Conservation (phyloP, 2,888 invertebrate species). For the Polymixis lichenea region DNA sequence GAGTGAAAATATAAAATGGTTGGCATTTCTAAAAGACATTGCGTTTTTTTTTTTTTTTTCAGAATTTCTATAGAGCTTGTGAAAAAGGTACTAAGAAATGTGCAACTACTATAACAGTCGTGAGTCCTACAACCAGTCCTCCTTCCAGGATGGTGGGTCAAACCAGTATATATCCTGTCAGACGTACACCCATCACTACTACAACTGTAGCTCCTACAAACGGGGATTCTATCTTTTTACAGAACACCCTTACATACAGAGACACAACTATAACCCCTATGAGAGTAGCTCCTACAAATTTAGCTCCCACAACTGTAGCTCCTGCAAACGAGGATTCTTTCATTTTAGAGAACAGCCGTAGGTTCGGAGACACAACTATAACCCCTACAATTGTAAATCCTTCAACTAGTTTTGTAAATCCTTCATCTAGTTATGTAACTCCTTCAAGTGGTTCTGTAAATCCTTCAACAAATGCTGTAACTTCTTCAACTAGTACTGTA, state of each 20-base stretch:
- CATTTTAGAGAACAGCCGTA: too few relatives aligned
- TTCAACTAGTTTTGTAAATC: too few relatives aligned
- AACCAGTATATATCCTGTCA: slow-evolving; percentile 27
- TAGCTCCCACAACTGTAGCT: not conserved
- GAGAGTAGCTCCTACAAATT: not conserved
- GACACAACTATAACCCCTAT: not conserved
- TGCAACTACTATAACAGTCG: not conserved
- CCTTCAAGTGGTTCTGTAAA: not conserved
- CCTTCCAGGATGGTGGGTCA: slow-evolving; percentile 6
- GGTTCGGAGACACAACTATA: not conserved
- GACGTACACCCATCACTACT: not conserved
- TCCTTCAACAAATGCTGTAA: not conserved
- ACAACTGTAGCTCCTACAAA: too few relatives aligned
- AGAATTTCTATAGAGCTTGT: slow-evolving; percentile 25
- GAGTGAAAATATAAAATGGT: not conserved
- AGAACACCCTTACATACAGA: not conserved
- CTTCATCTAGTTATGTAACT: too few relatives aligned
- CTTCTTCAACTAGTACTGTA: not conserved
- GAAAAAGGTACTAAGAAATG: not conserved
- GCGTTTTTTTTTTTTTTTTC: slow-evolving; percentile 21
- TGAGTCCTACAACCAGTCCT: not conserved
- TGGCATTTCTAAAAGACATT: not conserved
- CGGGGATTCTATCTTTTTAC: not conserved
- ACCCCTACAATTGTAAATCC: not conserved
- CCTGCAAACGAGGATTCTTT: too few relatives aligned